Evolutionary conservation across 1,140 invertebrate species (phyloP).

Genomic region (Drosophila parabipectinata): DNA sequence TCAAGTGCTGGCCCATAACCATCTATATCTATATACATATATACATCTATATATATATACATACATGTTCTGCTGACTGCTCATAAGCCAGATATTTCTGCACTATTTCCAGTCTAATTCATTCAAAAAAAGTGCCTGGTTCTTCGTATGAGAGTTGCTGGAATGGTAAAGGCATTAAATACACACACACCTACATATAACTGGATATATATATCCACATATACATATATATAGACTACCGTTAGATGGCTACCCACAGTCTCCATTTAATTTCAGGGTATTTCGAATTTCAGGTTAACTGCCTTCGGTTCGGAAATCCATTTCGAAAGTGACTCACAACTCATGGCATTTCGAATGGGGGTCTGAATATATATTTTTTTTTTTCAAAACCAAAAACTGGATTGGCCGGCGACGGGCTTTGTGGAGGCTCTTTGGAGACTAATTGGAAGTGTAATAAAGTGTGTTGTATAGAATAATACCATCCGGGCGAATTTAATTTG

Average conservation of each 20-base stretch:
- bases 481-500: too few species aligned
- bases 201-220: neutral
- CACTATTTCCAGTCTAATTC: slow-evolving; percentile 82
- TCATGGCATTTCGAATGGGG: slow-evolving; percentile 13
- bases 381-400: slow-evolving; percentile 10
- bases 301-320: neutral
- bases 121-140: slow-evolving; percentile 59
- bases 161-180: slow-evolving; percentile 17
- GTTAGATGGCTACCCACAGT: slow-evolving; percentile 20
- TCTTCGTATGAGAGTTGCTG: slow-evolving; percentile 2
- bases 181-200: neutral
- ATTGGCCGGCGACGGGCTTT: neutral
- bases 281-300: slow-evolving; percentile 2
- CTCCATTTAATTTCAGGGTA: slow-evolving; percentile 7
- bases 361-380: slow-evolving; percentile 1
- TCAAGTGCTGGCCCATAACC: slow-evolving; percentile 12
- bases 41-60: neutral
- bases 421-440: too few species aligned
- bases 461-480: too few species aligned
- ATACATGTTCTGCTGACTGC: neutral
- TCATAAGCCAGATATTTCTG: slow-evolving; percentile 32
- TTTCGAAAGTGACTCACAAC: slow-evolving; percentile 12
- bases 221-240: neutral
- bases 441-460: neutral
- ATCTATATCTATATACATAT: neutral